Conservation (phyloP, 2,113 vertebrate species). For the Recurvirostra avosetta region DNA sequence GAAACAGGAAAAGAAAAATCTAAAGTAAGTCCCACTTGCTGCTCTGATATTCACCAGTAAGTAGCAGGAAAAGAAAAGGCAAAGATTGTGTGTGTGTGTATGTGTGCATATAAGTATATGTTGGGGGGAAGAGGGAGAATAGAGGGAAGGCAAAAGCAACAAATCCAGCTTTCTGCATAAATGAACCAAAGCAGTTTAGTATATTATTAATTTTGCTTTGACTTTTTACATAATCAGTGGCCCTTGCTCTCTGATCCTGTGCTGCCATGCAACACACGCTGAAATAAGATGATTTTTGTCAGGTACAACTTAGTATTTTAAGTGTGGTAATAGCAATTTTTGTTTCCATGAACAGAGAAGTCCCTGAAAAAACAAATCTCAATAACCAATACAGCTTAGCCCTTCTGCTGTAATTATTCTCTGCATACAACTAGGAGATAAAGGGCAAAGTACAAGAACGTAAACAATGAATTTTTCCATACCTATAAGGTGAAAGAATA, state of each 20-base stretch:
- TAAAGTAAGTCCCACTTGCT: neutral
- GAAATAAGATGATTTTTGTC: neutral
- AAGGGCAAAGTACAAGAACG: neutral
- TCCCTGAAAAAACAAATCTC: neutral
- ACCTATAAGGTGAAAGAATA: conserved; percentile 93
- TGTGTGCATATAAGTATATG: accelerated
- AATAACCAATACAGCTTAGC: neutral
- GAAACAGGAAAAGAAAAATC: neutral
- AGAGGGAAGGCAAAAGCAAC: neutral
- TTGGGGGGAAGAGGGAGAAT: accelerated
- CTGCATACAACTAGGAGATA: neutral
- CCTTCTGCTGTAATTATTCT: neutral
- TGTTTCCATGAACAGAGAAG: neutral
- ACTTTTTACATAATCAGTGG: neutral
- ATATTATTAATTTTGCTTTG: neutral
- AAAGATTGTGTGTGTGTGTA: neutral
- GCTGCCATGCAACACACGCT: neutral
- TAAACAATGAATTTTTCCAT: neutral
- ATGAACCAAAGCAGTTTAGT: neutral
- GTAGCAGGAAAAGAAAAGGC: neutral
- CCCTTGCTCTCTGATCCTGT: neutral
- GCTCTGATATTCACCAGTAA: neutral
- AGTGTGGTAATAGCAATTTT: neutral
- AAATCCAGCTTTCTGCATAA: neutral
- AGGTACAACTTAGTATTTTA: neutral